Percentiles rank a stretch among this genome's conserved stretches.
These are phyloP conservation scores for Orchestia grillus DNA, from an alignment of 1,140 invertebrate genomes.

Conservation along the genomic window DNA sequence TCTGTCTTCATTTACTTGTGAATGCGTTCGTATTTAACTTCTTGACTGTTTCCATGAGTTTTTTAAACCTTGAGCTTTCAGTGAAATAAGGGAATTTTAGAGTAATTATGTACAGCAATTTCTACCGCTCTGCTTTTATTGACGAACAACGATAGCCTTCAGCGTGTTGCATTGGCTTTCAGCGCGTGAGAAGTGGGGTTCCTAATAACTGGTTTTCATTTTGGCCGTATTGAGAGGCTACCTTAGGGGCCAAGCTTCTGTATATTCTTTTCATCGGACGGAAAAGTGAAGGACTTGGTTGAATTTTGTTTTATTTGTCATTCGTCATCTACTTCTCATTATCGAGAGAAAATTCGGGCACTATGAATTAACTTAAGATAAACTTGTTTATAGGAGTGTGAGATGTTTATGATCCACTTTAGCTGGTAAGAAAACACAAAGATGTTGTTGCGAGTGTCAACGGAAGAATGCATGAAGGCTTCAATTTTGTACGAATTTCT, in stretches of 20 bases:
- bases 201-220: neutral
- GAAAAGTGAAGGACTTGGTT: neutral
- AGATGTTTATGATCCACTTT: constrained; percentile 43
- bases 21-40: neutral
- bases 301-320: neutral
- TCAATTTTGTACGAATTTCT: neutral
- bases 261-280: neutral
- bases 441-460: constrained; percentile 39
- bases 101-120: neutral
- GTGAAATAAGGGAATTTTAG: neutral
- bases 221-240: neutral
- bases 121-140: neutral
- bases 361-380: constrained; percentile 8
- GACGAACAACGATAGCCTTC: neutral
- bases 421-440: constrained; percentile 50
- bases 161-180: neutral
- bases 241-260: neutral
- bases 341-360: neutral
- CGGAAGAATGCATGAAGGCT: neutral
- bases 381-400: constrained; percentile 19
- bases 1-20: neutral
- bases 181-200: neutral
- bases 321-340: neutral
- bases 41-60: neutral
- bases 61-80: neutral